Evolutionary conservation across 2,797 vertebrate species (phyloP).

Genomic region (Hypotaenidia philippensis): DNA sequence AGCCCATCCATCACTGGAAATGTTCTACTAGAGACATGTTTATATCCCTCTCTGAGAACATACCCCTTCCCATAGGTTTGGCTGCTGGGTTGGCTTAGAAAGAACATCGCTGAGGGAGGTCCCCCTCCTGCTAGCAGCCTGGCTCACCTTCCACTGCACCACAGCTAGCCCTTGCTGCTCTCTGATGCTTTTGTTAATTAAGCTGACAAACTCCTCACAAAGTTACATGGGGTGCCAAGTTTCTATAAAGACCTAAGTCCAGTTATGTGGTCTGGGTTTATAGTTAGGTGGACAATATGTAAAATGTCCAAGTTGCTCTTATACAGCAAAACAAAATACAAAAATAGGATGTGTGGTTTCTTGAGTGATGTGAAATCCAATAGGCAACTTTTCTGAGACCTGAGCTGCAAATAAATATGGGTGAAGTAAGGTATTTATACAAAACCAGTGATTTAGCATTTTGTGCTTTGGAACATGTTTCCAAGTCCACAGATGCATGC

Average conservation of each 20-base stretch:
- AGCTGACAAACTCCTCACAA: neutral
- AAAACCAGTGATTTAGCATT: neutral
- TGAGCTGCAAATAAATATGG: neutral
- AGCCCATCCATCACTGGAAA: neutral
- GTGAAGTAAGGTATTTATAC: neutral
- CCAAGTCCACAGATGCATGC: neutral
- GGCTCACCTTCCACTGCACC: neutral
- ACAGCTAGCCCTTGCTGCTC: neutral
- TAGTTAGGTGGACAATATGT: rapidly evolving
- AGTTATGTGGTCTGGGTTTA: neutral
- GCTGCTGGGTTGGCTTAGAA: neutral
- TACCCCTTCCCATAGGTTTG: neutral
- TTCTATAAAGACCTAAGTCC: neutral
- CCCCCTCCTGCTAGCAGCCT: neutral
- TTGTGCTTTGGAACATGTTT: neutral
- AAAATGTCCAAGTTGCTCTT: neutral
- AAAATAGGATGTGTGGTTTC: neutral
- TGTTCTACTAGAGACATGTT: neutral
- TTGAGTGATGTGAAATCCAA: neutral
- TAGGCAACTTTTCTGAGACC: neutral
- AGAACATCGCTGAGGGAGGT: neutral
- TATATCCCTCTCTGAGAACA: neutral
- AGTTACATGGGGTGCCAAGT: neutral
- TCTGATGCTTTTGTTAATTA: neutral
- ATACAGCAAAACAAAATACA: neutral